Base-by-base conservation (phyloP, 2,888 invertebrate genomes). In the Muscina levida region DNA sequence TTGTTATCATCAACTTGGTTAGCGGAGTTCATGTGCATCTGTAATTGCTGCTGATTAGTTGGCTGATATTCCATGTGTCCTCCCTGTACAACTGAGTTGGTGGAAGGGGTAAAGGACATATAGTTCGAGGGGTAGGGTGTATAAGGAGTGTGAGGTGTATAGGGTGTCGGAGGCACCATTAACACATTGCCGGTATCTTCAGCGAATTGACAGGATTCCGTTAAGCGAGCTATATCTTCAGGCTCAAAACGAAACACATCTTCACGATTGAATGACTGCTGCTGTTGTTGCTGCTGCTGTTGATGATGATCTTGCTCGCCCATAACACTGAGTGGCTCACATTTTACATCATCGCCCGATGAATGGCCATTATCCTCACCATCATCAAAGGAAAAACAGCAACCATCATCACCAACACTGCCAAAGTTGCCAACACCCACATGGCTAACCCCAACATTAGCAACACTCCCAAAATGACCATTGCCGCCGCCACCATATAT, bases 241-340 rank as follows among this genome's bases (percentile, higher is more conserved):
- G 91, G 90, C 80, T 91, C 91, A 78, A 91, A 91, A 66, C 91
- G 91, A 79, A 91, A 91, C 24, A 91, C 87, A 78, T 89, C 91
- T 78, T 87, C 86, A 10, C 86, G 84, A 65, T 85, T 87, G 2
- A 86, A 84, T 67, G 85, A 86, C 67, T 73, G 67, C 56, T 77
- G 81, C 10, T 48, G 17, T 31, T 78, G 19, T 74, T 83, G 44
- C 10, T 73, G 67, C 15, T 72, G 75, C 6, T 46, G 56, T 48
- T 77, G 77, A 66, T 73, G 73, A 15, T 46, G n/a, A 3, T 53
- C 22, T 31, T 8, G 17, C 1, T 11, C 13, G 11, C 3, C 48
- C 22, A 24, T 13, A 15, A 13, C 4, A 15, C 39, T 13, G 17
- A 37, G 1, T 0, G 70, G 8, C 46, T 75, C 77, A 57, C 68